Evolutionary conservation across 35 echinoderm and acorn worm species (phyloP).

Genomic region (Acanthaster planci): DNA sequence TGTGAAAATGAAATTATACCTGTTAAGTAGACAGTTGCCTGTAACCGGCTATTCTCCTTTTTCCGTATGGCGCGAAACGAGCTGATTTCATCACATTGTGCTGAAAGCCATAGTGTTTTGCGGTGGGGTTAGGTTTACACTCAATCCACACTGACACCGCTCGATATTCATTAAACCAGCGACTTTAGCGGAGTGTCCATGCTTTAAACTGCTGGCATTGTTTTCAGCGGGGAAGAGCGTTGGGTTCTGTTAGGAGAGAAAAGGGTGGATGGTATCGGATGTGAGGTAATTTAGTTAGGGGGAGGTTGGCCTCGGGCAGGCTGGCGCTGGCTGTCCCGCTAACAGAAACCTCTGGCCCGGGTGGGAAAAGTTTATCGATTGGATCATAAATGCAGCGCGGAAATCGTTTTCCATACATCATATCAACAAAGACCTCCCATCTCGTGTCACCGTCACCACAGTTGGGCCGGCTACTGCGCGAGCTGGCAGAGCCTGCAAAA

Average conservation of each 20-base stretch:
- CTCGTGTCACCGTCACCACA: constrained; percentile 9
- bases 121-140: neutral
- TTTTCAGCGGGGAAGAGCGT: constrained; percentile 10
- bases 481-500: neutral
- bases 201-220: constrained; percentile 11
- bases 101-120: constrained; percentile 1
- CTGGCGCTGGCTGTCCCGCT: constrained; percentile 19
- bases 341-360: neutral
- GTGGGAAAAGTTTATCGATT: constrained; percentile 11
- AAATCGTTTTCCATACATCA: constrained; percentile 31
- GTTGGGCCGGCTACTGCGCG: neutral
- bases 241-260: constrained; percentile 18
- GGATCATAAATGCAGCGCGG: constrained; percentile 27
- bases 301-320: constrained; percentile 5
- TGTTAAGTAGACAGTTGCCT: neutral
- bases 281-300: constrained; percentile 29
- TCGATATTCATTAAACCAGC: constrained; percentile 19
- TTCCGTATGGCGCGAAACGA: neutral
- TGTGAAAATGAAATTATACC: too few species aligned
- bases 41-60: neutral
- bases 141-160: constrained; percentile 2
- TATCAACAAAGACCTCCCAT: constrained; percentile 21
- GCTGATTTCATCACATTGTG: neutral
- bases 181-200: too few species aligned
- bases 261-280: constrained; percentile 32